phyloP scores from a whole-genome alignment of 2,113 vertebrate species.

The Xiphophorus couchianus region DNA sequence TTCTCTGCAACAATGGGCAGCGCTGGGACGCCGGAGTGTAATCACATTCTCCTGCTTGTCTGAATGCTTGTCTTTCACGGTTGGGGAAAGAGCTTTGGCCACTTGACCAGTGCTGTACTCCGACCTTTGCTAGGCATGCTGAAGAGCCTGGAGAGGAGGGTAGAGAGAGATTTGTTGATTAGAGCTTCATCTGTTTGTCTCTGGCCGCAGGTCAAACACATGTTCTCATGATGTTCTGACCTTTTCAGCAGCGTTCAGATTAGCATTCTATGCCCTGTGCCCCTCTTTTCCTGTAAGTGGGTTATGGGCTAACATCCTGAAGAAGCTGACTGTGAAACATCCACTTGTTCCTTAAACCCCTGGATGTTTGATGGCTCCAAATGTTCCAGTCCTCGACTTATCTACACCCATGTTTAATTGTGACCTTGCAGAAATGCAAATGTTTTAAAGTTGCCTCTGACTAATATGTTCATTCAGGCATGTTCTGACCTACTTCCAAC shows the following conservation, averaged over 20 bases:
- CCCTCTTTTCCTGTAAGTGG: slow-evolving; percentile 15
- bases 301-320: slow-evolving; percentile 30
- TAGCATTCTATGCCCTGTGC: slow-evolving; percentile 20
- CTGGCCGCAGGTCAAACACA: slow-evolving; percentile 63
- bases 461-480: neutral
- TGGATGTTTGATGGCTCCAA: neutral
- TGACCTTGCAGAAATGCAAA: slow-evolving; percentile 2
- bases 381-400: neutral
- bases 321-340: slow-evolving; percentile 26
- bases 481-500: neutral
- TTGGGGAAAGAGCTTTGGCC: slow-evolving; percentile 21
- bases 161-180: slow-evolving; percentile 53
- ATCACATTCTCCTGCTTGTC: slow-evolving; percentile 58
- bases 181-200: slow-evolving; percentile 52
- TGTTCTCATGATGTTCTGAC: slow-evolving; percentile 66
- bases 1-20: slow-evolving; percentile 42
- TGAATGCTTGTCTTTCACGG: slow-evolving; percentile 59
- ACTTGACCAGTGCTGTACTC: slow-evolving; percentile 36
- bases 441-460: neutral
- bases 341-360: slow-evolving; percentile 15
- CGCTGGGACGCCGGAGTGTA: slow-evolving; percentile 39
- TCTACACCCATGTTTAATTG: neutral
- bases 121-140: slow-evolving; percentile 52
- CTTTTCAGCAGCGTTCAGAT: slow-evolving; percentile 55
- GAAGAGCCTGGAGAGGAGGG: slow-evolving; percentile 20